phyloP scores from a whole-genome alignment of 2,888 invertebrate genomes.

The Strigamia transsilvanica region DNA sequence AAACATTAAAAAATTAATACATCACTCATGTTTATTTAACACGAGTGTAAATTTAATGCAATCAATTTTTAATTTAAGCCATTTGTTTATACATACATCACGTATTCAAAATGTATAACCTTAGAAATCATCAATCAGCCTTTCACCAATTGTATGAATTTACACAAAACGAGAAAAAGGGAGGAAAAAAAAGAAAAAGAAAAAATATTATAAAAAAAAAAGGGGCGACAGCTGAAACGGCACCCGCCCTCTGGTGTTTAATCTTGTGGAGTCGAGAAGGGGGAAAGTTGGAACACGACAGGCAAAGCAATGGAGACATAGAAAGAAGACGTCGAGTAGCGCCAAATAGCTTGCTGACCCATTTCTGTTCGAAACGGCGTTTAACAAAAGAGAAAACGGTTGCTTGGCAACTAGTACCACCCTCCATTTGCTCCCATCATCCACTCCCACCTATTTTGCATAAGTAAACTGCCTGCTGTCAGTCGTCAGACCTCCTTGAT shows the following conservation, averaged over 20 bases:
- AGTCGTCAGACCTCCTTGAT: conserved; percentile 34
- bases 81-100: too few species aligned
- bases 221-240: not conserved
- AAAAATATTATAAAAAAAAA: not conserved
- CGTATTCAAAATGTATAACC: too few species aligned
- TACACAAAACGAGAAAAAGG: not conserved
- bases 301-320: conserved; percentile 42
- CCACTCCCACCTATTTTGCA: conserved; percentile 34
- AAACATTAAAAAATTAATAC: too few species aligned
- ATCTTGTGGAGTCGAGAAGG: conserved; percentile 31
- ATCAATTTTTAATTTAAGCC: too few species aligned
- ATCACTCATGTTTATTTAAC: too few species aligned
- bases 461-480: conserved; percentile 32
- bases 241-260: conserved; percentile 29
- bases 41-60: too few species aligned
- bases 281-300: conserved; percentile 28
- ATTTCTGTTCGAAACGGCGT: conserved; percentile 30
- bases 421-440: conserved; percentile 24
- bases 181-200: not conserved
- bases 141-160: not conserved
- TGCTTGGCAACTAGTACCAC: conserved; percentile 29
- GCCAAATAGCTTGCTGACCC: conserved; percentile 37
- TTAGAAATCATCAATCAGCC: not conserved
- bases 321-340: conserved; percentile 24
- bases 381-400: conserved; percentile 24